phyloP scores from a whole-genome alignment of 2,888 invertebrate species.

The Campaea margaritaria region DNA sequence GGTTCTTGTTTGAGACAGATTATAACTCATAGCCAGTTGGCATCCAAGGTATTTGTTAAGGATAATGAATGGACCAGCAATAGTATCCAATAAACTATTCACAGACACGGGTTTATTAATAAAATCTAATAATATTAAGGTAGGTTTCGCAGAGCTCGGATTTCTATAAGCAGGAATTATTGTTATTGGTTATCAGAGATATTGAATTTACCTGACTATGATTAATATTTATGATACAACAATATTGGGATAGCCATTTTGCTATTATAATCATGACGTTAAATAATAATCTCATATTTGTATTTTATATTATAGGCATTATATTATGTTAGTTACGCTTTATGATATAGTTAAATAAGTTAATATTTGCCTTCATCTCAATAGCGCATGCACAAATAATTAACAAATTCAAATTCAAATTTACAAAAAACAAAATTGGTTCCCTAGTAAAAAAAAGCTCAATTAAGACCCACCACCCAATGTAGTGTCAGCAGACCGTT shows the following conservation, averaged over 20 bases:
- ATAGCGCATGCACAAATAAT: neutral
- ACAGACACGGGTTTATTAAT: slow-evolving; percentile 31
- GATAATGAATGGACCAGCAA: slow-evolving; percentile 27
- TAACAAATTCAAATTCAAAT: neutral
- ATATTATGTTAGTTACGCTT: too few relatives aligned
- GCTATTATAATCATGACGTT: too few relatives aligned
- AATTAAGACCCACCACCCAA: slow-evolving; percentile 35
- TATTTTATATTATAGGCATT: too few relatives aligned
- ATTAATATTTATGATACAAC: slow-evolving; percentile 8
- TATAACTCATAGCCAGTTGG: neutral
- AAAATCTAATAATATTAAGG: slow-evolving; percentile 38
- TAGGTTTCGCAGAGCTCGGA: slow-evolving; percentile 22
- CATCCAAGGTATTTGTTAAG: slow-evolving; percentile 17
- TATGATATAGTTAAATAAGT: too few relatives aligned
- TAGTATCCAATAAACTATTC: slow-evolving; percentile 28
- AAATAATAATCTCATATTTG: too few relatives aligned
- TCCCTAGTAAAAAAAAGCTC: slow-evolving; percentile 6
- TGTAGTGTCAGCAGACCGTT: slow-evolving; percentile 48
- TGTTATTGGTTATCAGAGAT: slow-evolving; percentile 29
- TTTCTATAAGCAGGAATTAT: slow-evolving; percentile 34
- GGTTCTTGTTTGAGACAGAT: neutral
- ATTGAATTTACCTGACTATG: slow-evolving; percentile 25
- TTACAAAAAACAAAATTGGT: slow-evolving; percentile 6
- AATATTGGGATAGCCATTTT: neutral
- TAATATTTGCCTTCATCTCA: too few relatives aligned